Conservation (phyloP, 2,888 invertebrate species). For the Electrophaes corylata region DNA sequence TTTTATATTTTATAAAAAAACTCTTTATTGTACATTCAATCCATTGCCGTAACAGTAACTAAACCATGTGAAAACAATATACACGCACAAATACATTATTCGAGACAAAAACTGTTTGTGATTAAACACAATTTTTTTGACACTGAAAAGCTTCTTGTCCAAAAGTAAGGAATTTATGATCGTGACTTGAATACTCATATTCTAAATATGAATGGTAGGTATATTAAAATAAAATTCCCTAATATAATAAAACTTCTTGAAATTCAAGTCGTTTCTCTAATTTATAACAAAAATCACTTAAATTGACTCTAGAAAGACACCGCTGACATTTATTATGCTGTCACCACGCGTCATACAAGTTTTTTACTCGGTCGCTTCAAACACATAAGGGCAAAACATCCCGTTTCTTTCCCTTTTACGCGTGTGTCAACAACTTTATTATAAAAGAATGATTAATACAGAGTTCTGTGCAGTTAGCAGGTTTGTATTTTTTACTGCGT, state of each 20-base stretch:
- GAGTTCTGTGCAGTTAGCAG: neutral
- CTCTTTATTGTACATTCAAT: too few relatives aligned
- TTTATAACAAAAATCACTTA: constrained; percentile 4
- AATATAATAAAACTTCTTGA: constrained; percentile 3
- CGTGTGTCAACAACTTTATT: constrained; percentile 1
- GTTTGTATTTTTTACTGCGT: neutral
- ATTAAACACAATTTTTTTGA: too few relatives aligned
- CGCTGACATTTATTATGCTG: constrained; percentile 40
- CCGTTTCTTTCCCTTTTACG: neutral
- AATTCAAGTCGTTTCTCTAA: constrained; percentile 6
- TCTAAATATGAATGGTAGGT: too few relatives aligned
- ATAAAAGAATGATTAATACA: neutral
- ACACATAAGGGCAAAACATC: neutral
- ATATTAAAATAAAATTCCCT: neutral
- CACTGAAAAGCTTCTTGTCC: too few relatives aligned
- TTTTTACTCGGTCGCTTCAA: neutral
- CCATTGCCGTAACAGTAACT: too few relatives aligned
- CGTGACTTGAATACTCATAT: neutral
- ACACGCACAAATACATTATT: too few relatives aligned
- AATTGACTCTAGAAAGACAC: constrained; percentile 8
- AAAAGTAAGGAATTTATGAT: neutral
- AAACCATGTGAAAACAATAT: too few relatives aligned
- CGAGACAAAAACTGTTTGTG: too few relatives aligned
- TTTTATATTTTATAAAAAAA: too few relatives aligned
- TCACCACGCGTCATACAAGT: constrained; percentile 24